A percentile compares a stretch with the other conserved stretches of the same genome.
Conservation (phyloP, 2,797 vertebrate genomes). For the Corythornis leucogaster region DNA sequence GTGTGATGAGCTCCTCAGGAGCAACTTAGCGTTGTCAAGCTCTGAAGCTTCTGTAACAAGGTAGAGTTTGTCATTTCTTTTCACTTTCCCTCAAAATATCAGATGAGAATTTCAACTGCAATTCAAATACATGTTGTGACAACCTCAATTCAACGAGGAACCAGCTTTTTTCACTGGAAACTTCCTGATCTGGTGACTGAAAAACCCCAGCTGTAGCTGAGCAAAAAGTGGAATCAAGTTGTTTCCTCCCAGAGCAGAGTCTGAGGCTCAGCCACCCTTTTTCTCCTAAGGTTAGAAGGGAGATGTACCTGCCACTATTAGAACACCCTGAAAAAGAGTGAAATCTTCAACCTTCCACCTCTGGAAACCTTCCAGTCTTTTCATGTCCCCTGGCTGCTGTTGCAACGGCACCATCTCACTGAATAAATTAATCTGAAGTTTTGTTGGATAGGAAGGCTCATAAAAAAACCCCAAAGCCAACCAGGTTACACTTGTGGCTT, state of each 20-base stretch:
- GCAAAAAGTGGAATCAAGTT: neutral
- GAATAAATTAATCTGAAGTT: constrained; percentile 51
- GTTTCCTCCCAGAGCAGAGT: neutral
- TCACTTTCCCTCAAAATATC: neutral
- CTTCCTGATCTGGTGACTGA: neutral
- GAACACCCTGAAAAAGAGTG: neutral
- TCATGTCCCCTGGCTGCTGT: constrained; percentile 50
- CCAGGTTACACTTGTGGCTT: neutral
- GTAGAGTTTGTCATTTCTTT: neutral
- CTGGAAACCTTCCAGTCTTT: neutral
- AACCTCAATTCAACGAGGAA: neutral
- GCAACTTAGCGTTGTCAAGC: neutral
- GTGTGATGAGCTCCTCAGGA: neutral
- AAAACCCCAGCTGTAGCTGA: neutral
- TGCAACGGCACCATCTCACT: constrained; percentile 14
- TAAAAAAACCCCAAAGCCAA: neutral
- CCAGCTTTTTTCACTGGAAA: neutral
- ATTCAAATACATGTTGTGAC: neutral
- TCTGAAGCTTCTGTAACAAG: neutral
- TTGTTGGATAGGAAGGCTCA: neutral
- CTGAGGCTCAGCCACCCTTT: neutral
- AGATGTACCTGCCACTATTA: neutral
- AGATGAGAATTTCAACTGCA: neutral
- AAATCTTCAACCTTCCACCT: neutral
- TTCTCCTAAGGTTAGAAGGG: neutral